Base-by-base conservation (phyloP, 2,797 vertebrate genomes). In the Phataginus tetradactyla region DNA sequence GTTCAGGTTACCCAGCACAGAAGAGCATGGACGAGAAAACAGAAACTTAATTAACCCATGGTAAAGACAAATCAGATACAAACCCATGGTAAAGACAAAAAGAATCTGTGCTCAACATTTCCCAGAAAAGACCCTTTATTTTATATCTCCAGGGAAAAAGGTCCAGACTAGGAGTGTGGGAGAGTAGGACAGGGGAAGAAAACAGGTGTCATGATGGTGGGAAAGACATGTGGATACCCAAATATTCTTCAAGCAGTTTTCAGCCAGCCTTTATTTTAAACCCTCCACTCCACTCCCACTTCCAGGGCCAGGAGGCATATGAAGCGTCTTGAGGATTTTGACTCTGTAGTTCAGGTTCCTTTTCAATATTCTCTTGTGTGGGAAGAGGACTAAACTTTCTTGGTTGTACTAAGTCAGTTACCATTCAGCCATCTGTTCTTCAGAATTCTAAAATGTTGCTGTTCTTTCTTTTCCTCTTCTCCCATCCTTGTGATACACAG, bases 101-200 rank as follows among this genome's bases (percentile, higher is more conserved):
- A 68, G 2, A 90, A 61, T 32, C 7, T 45, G 1, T 14, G 5
- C 32, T 59, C 39, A 37, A 32, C 23, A 32, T 9, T 59, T n/a
- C 11, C 8, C n/a, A 49, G 63, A 45, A 81, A 10, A 86, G 12
- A 77, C 2, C 32, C 14, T 92, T n/a, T 83, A 34, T 51, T 74
- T 42, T 53, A 57, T 0, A 72, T 25, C 12, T 51, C 23, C 39
- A 72, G 32, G 14, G 5, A 66, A 7, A 74, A 84, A 17, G 27
- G 9, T 51, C 18, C 39, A 78, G 53, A 37, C 42, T 25, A 27
- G 6, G 27, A 37, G 4, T 51, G 1, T 23, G 8, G 11, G 13
- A 74, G 4, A 2, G 2, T 8, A 5, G 5, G 14, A 27, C 3
- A 57, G 1, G 12, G 14, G 23, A n/a, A 8, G 1, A 55, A 4